Base-by-base conservation (phyloP, 2,797 vertebrate species). In the Sphenodon punctatus region DNA sequence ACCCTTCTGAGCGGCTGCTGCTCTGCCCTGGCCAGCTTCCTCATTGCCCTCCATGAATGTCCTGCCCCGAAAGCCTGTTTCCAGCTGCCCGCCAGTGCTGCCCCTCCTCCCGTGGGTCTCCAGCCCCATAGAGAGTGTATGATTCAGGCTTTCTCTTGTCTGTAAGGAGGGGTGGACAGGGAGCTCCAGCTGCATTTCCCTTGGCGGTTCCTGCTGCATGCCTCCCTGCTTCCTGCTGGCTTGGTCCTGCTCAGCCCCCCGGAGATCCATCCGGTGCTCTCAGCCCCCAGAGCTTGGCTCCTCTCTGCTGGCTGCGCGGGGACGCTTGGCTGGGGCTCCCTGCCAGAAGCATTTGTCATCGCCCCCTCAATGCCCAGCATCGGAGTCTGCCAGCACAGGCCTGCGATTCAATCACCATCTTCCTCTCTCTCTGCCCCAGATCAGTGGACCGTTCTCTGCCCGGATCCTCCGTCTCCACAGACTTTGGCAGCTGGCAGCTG, bases 401-500 rank as follows among this genome's bases (percentile, higher is more conserved):
- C 0, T 45, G 17, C 16, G 73, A 74, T 80, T 79, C 88, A 0
- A 5, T 3, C 14, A 0, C 69, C 32, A 0, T 86, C 93, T 93
- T 94, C 91, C 94, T 94, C 94, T 95, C 92, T 96, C 94, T 95
- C 93, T 96, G 95, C 93, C 95, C 91, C 96, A 99, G 98, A 97
- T 97, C 97, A 78, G 95, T 95, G 76, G 96, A 97, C 93, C 97
- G 96, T 86, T 97, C 97, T 86, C 96, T 98, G 88, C 98, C 98
- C 16, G 97, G 98, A 94, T 99, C 98, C 92, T 99, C 98, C 84
- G 94, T 98, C 91, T 99, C 98, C 86, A 99, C 98, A 90, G 98
- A 99, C 92, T 99, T 98, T 93, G 98, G 98, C 92, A 99, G 98
- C 94, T 99, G 98, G 98, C 98, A 99, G 97, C 96, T 99, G 94